Percentiles rank a stretch among this genome's conserved stretches.
phyloP scores from a whole-genome alignment of 1,140 invertebrate genomes.

The Pseudomyrmex gracilis region DNA sequence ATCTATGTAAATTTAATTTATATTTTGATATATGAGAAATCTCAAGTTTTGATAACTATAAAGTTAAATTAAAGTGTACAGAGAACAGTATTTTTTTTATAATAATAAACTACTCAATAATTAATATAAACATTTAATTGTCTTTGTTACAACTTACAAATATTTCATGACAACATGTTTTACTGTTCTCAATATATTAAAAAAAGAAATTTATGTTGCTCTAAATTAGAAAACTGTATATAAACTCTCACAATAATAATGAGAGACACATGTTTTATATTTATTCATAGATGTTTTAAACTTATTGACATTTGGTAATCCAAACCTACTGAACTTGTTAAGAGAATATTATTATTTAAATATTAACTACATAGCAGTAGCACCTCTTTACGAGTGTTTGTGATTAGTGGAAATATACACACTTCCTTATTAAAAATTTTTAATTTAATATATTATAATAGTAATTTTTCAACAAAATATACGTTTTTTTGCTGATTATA shows the following conservation, averaged over 20 bases:
- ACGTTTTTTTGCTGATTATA: slow-evolving; percentile 42
- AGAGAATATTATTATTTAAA: slow-evolving; percentile 12
- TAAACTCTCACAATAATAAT: slow-evolving; percentile 43
- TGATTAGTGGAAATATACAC: slow-evolving; percentile 33
- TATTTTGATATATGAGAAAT: slow-evolving; percentile 26
- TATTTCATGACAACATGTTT: slow-evolving; percentile 54
- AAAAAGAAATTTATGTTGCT: slow-evolving; percentile 51
- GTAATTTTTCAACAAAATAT: slow-evolving; percentile 18
- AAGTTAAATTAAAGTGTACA: slow-evolving; percentile 27
- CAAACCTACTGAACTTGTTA: slow-evolving; percentile 38
- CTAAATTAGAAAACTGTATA: slow-evolving; percentile 37
- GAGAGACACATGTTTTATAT: slow-evolving; percentile 38
- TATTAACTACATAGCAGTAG: slow-evolving; percentile 48
- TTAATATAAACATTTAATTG: slow-evolving; percentile 45
- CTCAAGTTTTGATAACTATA: slow-evolving; percentile 31
- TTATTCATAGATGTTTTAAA: slow-evolving; percentile 57
- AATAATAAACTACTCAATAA: slow-evolving; percentile 20
- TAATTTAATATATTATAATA: slow-evolving; percentile 19
- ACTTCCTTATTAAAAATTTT: slow-evolving; percentile 47
- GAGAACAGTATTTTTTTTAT: slow-evolving; percentile 17
- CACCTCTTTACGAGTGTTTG: slow-evolving; percentile 43
- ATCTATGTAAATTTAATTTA: slow-evolving; percentile 24
- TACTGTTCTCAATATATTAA: slow-evolving; percentile 54
- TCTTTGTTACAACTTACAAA: slow-evolving; percentile 29
- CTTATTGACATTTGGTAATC: slow-evolving; percentile 49